These are phyloP conservation scores for Macrosoma leucophasiata DNA, from an alignment of 2,888 invertebrate species.

Conservation along the genomic window DNA sequence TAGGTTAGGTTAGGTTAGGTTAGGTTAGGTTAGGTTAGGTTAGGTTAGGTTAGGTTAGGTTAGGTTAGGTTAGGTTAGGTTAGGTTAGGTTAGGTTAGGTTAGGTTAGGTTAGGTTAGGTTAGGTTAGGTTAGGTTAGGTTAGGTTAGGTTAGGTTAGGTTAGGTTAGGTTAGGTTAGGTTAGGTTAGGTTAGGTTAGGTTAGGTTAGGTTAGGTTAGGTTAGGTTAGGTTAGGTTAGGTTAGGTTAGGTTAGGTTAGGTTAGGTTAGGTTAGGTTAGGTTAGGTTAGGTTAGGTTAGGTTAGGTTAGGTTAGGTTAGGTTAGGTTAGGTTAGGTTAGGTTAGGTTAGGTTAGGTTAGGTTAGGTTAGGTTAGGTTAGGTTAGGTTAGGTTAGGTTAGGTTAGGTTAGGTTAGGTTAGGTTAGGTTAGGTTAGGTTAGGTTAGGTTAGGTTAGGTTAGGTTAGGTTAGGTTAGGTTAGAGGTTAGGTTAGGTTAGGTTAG, in stretches of 20 bases:
- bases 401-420: slow-evolving; percentile 15
- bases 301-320: slow-evolving; percentile 18
- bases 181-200: slow-evolving; percentile 20
- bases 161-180: slow-evolving; percentile 17
- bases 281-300: slow-evolving; percentile 16
- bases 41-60: slow-evolving; percentile 17
- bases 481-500: slow-evolving; percentile 17
- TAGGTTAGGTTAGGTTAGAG: slow-evolving; percentile 15
- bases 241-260: slow-evolving; percentile 15
- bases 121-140: slow-evolving; percentile 18
- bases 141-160: slow-evolving; percentile 18
- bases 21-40: slow-evolving; percentile 16
- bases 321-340: slow-evolving; percentile 18
- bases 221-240: slow-evolving; percentile 18
- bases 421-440: slow-evolving; percentile 19
- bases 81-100: slow-evolving; percentile 12
- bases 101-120: slow-evolving; percentile 17
- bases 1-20: slow-evolving; percentile 17
- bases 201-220: slow-evolving; percentile 18
- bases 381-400: slow-evolving; percentile 18
- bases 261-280: slow-evolving; percentile 18
- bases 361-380: slow-evolving; percentile 17
- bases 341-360: slow-evolving; percentile 17
- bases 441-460: slow-evolving; percentile 14
- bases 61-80: slow-evolving; percentile 18